A percentile compares a stretch with the other conserved stretches of the same genome.
Conservation (phyloP, 1,140 invertebrate genomes). For the Teleogryllus occipitalis region DNA sequence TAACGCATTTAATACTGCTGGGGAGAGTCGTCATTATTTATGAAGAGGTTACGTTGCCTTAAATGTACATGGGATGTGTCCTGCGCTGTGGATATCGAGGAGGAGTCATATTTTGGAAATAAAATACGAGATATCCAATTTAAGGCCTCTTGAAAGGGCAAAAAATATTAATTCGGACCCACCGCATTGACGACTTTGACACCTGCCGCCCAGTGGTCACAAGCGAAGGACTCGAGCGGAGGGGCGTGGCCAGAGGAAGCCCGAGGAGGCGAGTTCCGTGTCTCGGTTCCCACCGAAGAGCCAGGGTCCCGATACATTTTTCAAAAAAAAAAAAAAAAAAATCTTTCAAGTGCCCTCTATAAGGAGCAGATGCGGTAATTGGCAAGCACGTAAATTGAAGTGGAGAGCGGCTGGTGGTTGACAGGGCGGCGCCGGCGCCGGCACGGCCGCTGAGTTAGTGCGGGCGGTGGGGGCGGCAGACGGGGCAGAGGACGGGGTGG, state of each 20-base stretch:
- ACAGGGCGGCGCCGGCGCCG: not conserved
- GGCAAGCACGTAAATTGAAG: slow-evolving; percentile 3
- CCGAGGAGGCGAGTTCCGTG: not conserved
- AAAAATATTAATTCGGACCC: not conserved
- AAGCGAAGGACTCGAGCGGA: not conserved
- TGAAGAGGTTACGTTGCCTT: not conserved
- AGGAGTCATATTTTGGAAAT: not conserved
- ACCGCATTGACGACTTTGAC: not conserved
- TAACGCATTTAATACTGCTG: no score
- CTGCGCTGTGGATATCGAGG: not conserved
- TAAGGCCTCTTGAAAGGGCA: not conserved
- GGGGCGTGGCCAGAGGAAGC: not conserved
- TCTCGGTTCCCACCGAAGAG: not conserved
- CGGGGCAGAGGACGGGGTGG: no score
- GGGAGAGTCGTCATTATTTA: not conserved
- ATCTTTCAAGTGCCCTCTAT: not conserved
- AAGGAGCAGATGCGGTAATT: slow-evolving; percentile 3
- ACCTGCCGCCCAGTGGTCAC: not conserved
- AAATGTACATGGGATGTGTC: not conserved
- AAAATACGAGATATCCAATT: not conserved
- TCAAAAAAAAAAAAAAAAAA: slow-evolving; percentile 2
- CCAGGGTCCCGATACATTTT: not conserved
- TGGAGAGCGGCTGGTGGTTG: not conserved
- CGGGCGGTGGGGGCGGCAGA: not conserved
- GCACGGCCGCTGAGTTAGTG: not conserved